phyloP scores from a whole-genome alignment of 2,113 vertebrate genomes.

The Notechis scutatus region DNA sequence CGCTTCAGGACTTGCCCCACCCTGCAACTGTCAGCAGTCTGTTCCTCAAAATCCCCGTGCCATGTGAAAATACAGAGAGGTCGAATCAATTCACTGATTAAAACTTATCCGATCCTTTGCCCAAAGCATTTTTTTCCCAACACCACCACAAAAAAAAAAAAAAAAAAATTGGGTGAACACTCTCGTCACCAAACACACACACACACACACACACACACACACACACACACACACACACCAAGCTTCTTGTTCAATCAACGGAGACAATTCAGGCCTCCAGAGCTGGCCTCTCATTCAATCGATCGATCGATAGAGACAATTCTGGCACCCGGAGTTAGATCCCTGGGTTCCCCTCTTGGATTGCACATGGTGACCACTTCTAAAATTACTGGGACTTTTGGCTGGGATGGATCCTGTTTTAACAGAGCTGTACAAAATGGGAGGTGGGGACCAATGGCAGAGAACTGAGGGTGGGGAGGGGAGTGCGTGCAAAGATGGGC shows the following conservation, averaged over 20 bases:
- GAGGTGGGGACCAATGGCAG: constrained; percentile 31
- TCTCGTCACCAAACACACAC: not conserved
- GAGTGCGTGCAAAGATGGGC: not conserved
- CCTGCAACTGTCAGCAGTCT: not conserved
- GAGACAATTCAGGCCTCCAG: constrained; percentile 38
- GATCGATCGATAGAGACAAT: constrained; percentile 8
- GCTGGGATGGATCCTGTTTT: constrained; percentile 49
- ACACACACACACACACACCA: not conserved
- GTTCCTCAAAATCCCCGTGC: not conserved
- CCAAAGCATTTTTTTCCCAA: constrained; percentile 26
- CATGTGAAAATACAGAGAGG: not conserved
- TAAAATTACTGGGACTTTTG: constrained; percentile 48
- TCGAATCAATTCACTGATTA: not conserved
- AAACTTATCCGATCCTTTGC: not conserved
- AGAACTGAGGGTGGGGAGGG: constrained; percentile 41
- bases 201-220: not conserved
- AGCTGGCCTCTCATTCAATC: too few relatives aligned
- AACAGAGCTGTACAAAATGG: constrained; percentile 58
- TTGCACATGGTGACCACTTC: not conserved
- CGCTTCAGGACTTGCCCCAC: not conserved
- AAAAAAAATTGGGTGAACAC: constrained; percentile 34
- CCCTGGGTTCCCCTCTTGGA: constrained; percentile 4
- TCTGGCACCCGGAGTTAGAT: constrained; percentile 38
- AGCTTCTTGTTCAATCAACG: not conserved
- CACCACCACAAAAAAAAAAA: not conserved